Percentiles rank a stretch among this genome's conserved stretches.
phyloP scores from a whole-genome alignment of 2,113 vertebrate genomes.

The Sylvietta virens region DNA sequence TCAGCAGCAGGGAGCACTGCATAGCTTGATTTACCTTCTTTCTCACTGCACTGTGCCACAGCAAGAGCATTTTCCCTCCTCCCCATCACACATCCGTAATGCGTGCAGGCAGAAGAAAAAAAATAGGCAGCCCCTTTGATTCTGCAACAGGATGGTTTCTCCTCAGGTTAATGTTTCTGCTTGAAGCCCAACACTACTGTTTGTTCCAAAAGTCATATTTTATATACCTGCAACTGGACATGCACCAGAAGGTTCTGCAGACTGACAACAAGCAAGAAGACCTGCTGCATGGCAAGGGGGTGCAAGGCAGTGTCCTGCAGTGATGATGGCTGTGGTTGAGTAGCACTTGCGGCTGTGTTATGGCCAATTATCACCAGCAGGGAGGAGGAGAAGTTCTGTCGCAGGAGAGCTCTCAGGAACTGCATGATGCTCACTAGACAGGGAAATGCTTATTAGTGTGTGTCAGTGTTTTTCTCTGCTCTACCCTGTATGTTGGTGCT shows the following conservation, averaged over 20 bases:
- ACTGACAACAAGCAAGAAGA: constrained; percentile 73
- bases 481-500: neutral
- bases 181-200: neutral
- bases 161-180: neutral
- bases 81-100: neutral
- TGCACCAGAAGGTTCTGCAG: constrained; percentile 87
- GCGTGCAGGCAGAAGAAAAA: neutral
- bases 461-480: neutral
- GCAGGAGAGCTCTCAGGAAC: constrained; percentile 81
- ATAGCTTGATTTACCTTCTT: constrained; percentile 35
- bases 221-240: constrained; percentile 64
- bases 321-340: constrained; percentile 15
- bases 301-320: constrained; percentile 72
- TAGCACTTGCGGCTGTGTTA: neutral
- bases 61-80: neutral
- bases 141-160: neutral
- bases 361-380: constrained; percentile 68
- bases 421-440: constrained; percentile 81
- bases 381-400: constrained; percentile 78
- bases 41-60: neutral
- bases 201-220: neutral
- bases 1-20: constrained; percentile 16
- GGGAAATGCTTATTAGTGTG: neutral
- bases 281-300: constrained; percentile 74
- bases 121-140: neutral